These are phyloP conservation scores for Chironomus striatipennis DNA, from an alignment of 1,140 invertebrate genomes.

Conservation along the genomic window DNA sequence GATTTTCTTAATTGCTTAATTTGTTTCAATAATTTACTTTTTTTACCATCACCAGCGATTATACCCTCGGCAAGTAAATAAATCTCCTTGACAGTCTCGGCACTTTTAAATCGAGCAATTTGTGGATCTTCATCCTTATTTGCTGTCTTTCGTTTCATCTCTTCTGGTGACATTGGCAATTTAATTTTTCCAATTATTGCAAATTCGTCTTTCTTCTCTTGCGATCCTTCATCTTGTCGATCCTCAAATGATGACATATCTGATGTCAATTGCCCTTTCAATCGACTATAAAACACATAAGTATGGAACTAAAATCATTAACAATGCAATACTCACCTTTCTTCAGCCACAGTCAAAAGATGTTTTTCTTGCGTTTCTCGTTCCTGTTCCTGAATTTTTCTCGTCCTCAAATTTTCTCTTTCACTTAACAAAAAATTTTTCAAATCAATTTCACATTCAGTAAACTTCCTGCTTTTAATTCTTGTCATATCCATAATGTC, in stretches of 20 bases:
- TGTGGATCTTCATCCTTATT: constrained; percentile 42
- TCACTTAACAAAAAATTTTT: constrained; percentile 37
- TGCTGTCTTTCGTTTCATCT: constrained; percentile 37
- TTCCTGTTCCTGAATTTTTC: constrained; percentile 31
- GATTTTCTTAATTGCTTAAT: constrained; percentile 19
- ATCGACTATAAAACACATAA: too few species aligned
- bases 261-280: too few species aligned
- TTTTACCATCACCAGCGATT: constrained; percentile 31
- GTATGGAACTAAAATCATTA: too few species aligned
- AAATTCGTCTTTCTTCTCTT: constrained; percentile 35
- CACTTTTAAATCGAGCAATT: constrained; percentile 40
- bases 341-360: constrained; percentile 36
- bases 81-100: constrained; percentile 45
- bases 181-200: constrained; percentile 32
- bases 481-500: not conserved
- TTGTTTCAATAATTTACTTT: constrained; percentile 8
- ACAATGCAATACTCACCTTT: constrained; percentile 35
- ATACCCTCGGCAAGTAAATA: constrained; percentile 44
- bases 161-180: constrained; percentile 38
- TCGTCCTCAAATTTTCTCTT: constrained; percentile 37
- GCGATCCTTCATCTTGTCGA: constrained; percentile 4
- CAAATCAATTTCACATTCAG: constrained; percentile 36
- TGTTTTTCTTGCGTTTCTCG: too few species aligned
- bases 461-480: constrained; percentile 31
- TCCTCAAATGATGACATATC: not conserved